Evolutionary conservation across 2,113 vertebrate species (phyloP).

Genomic region (Cochlearius cochlearius): DNA sequence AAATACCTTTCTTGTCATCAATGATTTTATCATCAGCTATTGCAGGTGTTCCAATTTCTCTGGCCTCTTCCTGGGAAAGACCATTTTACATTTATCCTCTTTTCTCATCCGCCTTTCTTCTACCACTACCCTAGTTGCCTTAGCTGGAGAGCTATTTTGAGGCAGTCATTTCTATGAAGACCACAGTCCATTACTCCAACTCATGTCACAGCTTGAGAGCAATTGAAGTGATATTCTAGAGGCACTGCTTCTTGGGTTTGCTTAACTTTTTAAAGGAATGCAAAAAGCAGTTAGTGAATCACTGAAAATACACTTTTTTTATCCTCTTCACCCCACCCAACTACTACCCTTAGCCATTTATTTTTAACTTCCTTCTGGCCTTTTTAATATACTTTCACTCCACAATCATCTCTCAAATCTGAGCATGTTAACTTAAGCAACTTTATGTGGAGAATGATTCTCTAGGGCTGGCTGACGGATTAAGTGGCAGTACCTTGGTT

Average conservation of each 20-base stretch:
- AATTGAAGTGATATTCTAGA: background rate
- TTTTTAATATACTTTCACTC: constrained; percentile 14
- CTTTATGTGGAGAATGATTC: background rate
- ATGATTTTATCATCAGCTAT: background rate
- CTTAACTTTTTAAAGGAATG: background rate
- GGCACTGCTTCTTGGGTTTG: background rate
- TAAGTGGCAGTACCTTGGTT: constrained; percentile 39
- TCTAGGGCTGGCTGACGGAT: constrained; percentile 12
- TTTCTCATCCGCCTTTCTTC: background rate
- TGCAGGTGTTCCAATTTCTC: background rate
- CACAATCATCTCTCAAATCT: background rate
- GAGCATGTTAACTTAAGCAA: constrained; percentile 9
- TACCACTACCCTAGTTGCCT: background rate
- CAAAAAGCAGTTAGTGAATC: background rate
- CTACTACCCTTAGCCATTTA: background rate
- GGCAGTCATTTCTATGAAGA: background rate
- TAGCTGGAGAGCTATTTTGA: background rate
- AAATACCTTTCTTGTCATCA: background rate
- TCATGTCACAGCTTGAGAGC: background rate
- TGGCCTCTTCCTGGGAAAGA: background rate
- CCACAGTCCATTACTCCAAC: background rate
- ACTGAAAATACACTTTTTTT: background rate
- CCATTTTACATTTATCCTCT: background rate
- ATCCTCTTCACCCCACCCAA: background rate
- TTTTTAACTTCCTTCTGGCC: constrained; percentile 3